Evolutionary conservation across 2,113 vertebrate genomes (phyloP).

Genomic region (Crypturellus undulatus): DNA sequence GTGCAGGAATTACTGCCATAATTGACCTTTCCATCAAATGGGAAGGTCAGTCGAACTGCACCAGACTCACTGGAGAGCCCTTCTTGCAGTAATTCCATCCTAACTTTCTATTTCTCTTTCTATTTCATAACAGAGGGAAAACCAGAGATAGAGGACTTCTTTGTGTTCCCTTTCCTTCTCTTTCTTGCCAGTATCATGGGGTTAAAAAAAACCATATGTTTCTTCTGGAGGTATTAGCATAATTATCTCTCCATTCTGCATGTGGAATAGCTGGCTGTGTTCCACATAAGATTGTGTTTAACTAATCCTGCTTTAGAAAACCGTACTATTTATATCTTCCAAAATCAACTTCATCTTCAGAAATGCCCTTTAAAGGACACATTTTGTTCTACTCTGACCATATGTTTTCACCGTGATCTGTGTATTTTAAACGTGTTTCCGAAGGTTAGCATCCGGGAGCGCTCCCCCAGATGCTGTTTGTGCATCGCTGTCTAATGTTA

Average conservation of each 20-base stretch:
- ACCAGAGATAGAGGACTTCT: background rate
- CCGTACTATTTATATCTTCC: background rate
- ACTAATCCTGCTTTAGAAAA: conserved; percentile 29
- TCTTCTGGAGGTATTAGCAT: conserved; percentile 19
- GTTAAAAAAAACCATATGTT: background rate
- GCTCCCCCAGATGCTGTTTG: conserved; percentile 1
- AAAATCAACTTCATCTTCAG: conserved; percentile 32
- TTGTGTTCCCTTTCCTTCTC: background rate
- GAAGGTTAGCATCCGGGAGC: background rate
- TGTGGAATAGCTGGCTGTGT: background rate
- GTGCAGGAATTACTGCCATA: accelerated
- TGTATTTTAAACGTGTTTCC: background rate
- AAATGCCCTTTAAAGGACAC: conserved; percentile 52
- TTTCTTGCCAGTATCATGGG: background rate
- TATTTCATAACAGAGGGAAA: background rate
- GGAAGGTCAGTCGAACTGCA: background rate
- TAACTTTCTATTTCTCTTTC: background rate
- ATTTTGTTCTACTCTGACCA: background rate
- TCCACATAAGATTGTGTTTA: conserved; percentile 1
- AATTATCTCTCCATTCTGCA: background rate
- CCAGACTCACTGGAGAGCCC: background rate
- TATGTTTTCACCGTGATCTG: background rate
- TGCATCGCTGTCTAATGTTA: background rate
- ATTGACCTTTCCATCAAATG: background rate
- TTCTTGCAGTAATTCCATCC: background rate